Base-by-base conservation (phyloP, 2,888 invertebrate genomes). In the Phaedon cochleariae region DNA sequence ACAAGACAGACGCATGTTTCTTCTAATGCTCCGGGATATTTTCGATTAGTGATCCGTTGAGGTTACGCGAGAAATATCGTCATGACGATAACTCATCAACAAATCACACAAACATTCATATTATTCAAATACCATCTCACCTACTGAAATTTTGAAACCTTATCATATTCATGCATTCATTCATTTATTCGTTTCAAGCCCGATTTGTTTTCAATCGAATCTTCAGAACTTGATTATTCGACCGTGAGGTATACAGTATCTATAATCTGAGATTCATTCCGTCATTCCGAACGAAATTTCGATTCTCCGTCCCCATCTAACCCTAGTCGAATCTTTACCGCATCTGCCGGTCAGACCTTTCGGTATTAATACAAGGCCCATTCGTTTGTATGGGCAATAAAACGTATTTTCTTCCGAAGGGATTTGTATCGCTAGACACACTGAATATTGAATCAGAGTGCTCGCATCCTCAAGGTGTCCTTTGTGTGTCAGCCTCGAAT, bases 401-500 rank as follows among this genome's bases (percentile, higher is more conserved):
- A 70, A 68, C 60, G 69, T 66, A 69, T 64, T 68, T 63, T 68
- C 62, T 58, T 67, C 67, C 52, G 52, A 22, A 34, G 67, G 72
- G 69, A 71, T 73, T 73, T 73, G 72, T 73, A 65, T 73, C 73
- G 70, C 62, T 69, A 60, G 59, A 67, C 65, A 64, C 49, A 63
- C 65, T 67, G 74, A 74, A 74, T 75, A 74, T 72, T 72, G 73
- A 74, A 75, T 74, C 62, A 57, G 57, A 52, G 46, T 57, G 65
- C 60, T 62, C 26, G 65, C 67, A 61, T 69, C 69, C 69, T 69
- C 69, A 62, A 72, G 71, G 72, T 67, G 64, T 69, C 65, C 59
- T 67, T 65, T 61, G 67, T 60, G 67, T 60, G 49, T 34, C 37
- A 52, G 49, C 20, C 54, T 37, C 62, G 69, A 59, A 74, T 73